Base-by-base conservation (phyloP, 2,113 vertebrate species). In the Pagrus major region DNA sequence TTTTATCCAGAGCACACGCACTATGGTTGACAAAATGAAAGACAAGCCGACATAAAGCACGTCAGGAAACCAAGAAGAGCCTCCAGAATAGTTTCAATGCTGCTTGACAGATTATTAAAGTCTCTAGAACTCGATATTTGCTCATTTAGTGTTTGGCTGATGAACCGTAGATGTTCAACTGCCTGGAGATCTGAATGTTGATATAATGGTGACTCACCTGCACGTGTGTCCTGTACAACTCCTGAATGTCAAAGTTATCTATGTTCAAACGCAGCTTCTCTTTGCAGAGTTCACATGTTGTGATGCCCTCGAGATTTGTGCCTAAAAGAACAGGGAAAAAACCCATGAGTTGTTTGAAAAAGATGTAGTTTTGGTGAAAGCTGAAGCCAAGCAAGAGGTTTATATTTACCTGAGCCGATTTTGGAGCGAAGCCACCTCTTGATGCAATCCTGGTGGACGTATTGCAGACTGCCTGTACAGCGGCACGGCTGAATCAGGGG, bases 361-460 rank as follows among this genome's bases (percentile, higher is more conserved):
- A 21, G 29, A 31, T 1, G 0, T 9, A 6, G 20, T 33, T 11
- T 15, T 27, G 0, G 20, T 29, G 31, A 27, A 15, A 39, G 18
- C 47, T 6, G 46, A 25, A 33, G 51, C 25, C 1, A 16, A 21
- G 9, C 21, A 5, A 31, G 21, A 54, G 14, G 23, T 51, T 9
- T 44, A 47, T 44, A 18, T 41, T 94, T 94, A 99, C 98, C 98
- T 49, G 98, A 99, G 92, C 96, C 96, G 83, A 99, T 98, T 94
- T 99, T 99, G 47, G 98, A 97, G 73, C 95, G 95, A 25, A 99
- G 94, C 98, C 98, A 99, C 81, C 98, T 97, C 89, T 99, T 99
- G 95, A 99, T 99, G 90, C 98, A 99, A 21, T 99, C 98, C 93
- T 99, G 97, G 86, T 99, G 98, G 83, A 99, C 98, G 69, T 96